Base-by-base conservation (phyloP, 2,888 invertebrate species). In the Alviniconcha strummeri region DNA sequence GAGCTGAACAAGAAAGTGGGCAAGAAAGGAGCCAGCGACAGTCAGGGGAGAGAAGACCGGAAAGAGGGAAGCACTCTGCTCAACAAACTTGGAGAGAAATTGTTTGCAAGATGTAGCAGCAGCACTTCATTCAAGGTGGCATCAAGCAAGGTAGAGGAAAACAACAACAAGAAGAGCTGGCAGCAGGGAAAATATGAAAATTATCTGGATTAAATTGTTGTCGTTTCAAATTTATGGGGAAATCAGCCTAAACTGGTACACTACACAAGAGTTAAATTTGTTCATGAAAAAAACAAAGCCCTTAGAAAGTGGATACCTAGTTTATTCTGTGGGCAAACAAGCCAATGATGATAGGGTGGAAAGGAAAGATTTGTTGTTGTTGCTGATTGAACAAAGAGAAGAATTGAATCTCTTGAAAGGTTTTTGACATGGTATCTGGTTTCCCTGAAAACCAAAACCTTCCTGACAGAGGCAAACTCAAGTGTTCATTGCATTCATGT, bases 71-170 rank as follows among this genome's bases (percentile, higher is more conserved):
- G n/a, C 3, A 54, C 36, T 52, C 80, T 83, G 77, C 84, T 90
- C 57, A 86, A 89, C 75, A 90, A 89, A 83, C 87, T 91, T 5
- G 87, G 88, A n/a, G 84, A 86, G 19, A 90, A 90, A 80, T 85
- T 91, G 84, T 91, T 88, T 82, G 84, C 88, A 72, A 88, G 89
- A 79, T 88, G 89, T 5, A 57, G 86, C 83, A 87, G 83, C 7
- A 57, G 85, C 83, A 87, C 83, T 15, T 55, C 84, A n/a, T 15
- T 76, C 13, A 15, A n/a, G 2, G 69, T 55, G 19, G 69, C 56
- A 11, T 36, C n/a, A 17, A 79, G 76, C 83, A 79, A 80, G 85
- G 85, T 82, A 75, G 54, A 75, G 54, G 54, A 74, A n/a, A 11
- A 7, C n/a, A 52, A 19, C 15, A 71, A 71, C n/a, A 17, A 64